Base-by-base conservation (phyloP, 2,113 vertebrate species). In the Aramus guarauna region DNA sequence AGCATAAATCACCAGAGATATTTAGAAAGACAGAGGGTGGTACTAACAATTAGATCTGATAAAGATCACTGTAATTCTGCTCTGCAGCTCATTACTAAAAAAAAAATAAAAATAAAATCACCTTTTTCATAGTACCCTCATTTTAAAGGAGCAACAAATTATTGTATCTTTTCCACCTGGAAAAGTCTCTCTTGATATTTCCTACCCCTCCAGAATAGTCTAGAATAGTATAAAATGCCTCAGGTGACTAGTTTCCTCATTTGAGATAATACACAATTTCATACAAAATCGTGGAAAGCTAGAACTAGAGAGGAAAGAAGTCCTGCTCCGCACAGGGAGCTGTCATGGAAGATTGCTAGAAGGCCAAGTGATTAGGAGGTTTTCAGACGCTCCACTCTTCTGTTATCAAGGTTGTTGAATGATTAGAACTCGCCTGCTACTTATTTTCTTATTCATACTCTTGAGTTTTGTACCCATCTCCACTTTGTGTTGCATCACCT, bases 321-420 rank as follows among this genome's bases (percentile, higher is more conserved):
- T n/a, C 17, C 71, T 79, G 37, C 30, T 83, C 15, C 41, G 4
- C n/a, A 24, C 15, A 3, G 23, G 23, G 34, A 72, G n/a, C 56
- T 85, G 45, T 77, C 69, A 56, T 8, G 50, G 52, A 71, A 75
- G 37, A 47, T 2, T 82, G 20, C 12, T 60, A 22, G 37, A 63
- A 94, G 34, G 34, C 6, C 30, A 81, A 26, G 10, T 69, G 26
- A 48, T 43, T 29, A 30, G 12, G 8, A 64, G n/a, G 4, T 56
- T 87, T 94, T 36, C 27, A 43, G 7, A 48, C 1, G 3, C 23
- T 72, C 15, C 34, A 53, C 14, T 47, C 64, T 39, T 67, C 36
- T 15, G 0, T 36, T 15, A 45, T 34, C 3, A 41, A 20, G 21
- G 2, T 0, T 68, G 18, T 20, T 34, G 43, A 85, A 90, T 1